These are phyloP conservation scores for Lucifuga dentata DNA, from an alignment of 2,113 vertebrate genomes.

Conservation along the genomic window DNA sequence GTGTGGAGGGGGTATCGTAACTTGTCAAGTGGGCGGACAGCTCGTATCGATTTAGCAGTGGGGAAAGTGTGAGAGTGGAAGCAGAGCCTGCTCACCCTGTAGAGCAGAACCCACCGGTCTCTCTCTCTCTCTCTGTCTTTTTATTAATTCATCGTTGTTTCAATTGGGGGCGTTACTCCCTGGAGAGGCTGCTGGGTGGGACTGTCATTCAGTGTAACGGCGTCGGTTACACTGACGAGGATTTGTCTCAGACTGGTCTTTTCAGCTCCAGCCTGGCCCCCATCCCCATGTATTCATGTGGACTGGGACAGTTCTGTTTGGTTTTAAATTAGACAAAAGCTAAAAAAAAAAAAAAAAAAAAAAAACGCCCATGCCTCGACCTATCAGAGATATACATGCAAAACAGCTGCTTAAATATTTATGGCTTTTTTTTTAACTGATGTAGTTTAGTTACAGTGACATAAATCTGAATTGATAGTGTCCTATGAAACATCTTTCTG, in stretches of 20 bases:
- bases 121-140: conserved; percentile 57
- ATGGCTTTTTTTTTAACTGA: conserved; percentile 43
- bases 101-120: conserved; percentile 78
- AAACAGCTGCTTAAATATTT: conserved; percentile 74
- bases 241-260: conserved; percentile 80
- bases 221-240: conserved; percentile 85
- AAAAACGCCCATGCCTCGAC: conserved; percentile 59
- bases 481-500: conserved; percentile 12
- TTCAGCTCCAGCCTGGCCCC: conserved; percentile 79
- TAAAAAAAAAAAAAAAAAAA: no score
- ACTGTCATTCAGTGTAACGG: conserved; percentile 81
- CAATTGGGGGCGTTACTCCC: conserved; percentile 84
- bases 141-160: conserved; percentile 83
- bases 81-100: conserved; percentile 79
- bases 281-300: conserved; percentile 79
- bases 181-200: conserved; percentile 80
- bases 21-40: conserved; percentile 83
- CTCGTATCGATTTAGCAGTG: conserved; percentile 80
- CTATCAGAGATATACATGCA: conserved; percentile 66
- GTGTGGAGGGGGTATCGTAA: conserved; percentile 45
- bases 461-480: conserved; percentile 1
- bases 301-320: conserved; percentile 71
- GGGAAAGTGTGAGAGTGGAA: conserved; percentile 59
- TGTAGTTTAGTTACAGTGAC: conserved; percentile 6
- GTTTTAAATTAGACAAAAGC: conserved; percentile 79